Evolutionary conservation across 2,888 invertebrate species (phyloP).

Genomic region (Pseudolycoriella hygida): DNA sequence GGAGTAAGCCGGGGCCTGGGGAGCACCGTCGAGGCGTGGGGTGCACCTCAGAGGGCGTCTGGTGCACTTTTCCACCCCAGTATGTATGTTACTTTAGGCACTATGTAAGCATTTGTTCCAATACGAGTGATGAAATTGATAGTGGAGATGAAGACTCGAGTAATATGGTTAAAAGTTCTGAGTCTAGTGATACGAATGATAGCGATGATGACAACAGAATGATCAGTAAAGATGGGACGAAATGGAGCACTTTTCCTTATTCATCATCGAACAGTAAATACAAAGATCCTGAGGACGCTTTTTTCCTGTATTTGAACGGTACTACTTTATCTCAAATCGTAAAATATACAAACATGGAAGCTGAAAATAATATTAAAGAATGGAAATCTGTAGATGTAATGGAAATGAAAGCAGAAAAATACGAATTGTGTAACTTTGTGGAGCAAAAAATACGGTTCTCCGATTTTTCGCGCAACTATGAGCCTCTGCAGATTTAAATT

Average conservation of each 20-base stretch:
- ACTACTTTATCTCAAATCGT: not conserved
- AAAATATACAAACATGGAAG: conserved; percentile 1
- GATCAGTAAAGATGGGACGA: not conserved
- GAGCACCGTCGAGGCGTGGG: too few species aligned
- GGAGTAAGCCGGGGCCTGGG: too few species aligned
- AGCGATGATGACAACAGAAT: not conserved
- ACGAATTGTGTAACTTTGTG: not conserved
- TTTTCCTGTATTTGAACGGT: not conserved
- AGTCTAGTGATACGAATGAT: too few species aligned
- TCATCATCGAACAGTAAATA: too few species aligned
- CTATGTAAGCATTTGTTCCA: not conserved
- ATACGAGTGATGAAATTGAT: not conserved
- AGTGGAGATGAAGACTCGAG: too few species aligned
- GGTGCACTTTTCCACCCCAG: too few species aligned
- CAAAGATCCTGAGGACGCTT: not conserved
- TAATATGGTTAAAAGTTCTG: too few species aligned
- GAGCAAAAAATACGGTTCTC: not conserved
- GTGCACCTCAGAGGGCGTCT: too few species aligned
- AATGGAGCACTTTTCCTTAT: not conserved
- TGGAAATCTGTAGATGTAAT: not conserved
- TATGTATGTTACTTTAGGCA: too few species aligned
- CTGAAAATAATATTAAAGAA: not conserved
- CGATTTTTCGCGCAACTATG: conserved; percentile 1
- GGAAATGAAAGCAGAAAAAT: not conserved
- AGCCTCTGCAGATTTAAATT: not conserved